Evolutionary conservation across 2,888 invertebrate genomes (phyloP), one percentile per base, ranked within the genome.

Genomic region (Erebia ligea): DNA sequence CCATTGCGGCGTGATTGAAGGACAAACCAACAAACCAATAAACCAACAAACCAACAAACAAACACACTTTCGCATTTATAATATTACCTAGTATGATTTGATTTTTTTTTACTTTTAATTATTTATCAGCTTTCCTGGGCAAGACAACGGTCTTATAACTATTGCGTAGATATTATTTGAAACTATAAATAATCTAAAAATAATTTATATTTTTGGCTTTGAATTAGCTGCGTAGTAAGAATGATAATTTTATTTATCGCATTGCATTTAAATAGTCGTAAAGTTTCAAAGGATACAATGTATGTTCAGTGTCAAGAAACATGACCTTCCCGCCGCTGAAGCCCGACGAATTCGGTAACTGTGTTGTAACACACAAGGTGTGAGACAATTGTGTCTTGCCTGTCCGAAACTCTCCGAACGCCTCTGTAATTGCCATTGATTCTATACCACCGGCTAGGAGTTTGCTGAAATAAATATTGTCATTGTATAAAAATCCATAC

Each of bases 351-450:
- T 94, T 95, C 1, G 97, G 96, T 81, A 97, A 94, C 86, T 97
- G 97, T 45, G 96, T 95, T 10, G 97, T 96, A 8, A 97, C 96
- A 83, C 97, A 97, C 0, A 97, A 85, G 0, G 97, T 97, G 82
- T 97, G 97, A 0, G 96, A 96, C 9, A 97, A 83, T 82, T 97
- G 97, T 0, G 97, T 97, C 88, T 97, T 97, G 17, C 97, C 97
- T 1, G 96, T 96, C 45, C 97, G 94, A 82, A 97, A 97, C 89
- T 97, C 97, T 8, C 97, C 97, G 85, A 97, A 97, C 9, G 95
- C 96, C 91, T 97, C 97, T 0, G 97, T 97, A 67, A 97, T 97
- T 0, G 97, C 94, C 97, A 97, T 97, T 8, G 97, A 97, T 87
- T 97, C 97, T 67, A 97, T 93, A 0, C 97, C 97, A 42, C 97